A percentile compares a stretch with the other conserved stretches of the same genome.
These are phyloP conservation scores for Zosterops pallidus DNA, from an alignment of 2,113 vertebrate species.

Conservation along the genomic window DNA sequence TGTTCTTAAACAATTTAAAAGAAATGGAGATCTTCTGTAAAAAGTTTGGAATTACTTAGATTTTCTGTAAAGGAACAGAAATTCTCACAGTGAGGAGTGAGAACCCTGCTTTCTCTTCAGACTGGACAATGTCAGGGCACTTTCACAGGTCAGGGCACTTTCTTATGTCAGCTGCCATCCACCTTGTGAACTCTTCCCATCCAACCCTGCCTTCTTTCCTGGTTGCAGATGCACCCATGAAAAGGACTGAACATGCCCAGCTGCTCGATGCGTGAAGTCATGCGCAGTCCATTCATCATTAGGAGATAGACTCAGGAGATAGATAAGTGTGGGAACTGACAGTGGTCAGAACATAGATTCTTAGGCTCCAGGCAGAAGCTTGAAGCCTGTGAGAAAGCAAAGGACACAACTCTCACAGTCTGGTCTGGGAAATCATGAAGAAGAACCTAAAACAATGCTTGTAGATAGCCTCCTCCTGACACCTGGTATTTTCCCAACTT, in stretches of 20 bases:
- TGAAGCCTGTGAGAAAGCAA: no score
- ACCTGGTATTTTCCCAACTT: no score
- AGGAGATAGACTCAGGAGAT: background rate
- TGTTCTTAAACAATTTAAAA: background rate
- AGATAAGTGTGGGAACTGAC: background rate
- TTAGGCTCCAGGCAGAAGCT: no score
- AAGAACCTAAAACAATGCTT: no score
- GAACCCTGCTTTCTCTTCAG: background rate
- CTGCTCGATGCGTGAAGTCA: fast-evolving
- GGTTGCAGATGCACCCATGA: background rate
- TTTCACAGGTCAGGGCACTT: background rate
- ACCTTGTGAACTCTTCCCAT: background rate
- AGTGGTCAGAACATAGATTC: no score
- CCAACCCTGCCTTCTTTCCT: background rate
- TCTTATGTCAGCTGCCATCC: background rate
- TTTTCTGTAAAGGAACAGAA: background rate
- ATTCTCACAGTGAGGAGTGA: background rate
- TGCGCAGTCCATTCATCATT: background rate
- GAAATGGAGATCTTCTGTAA: background rate
- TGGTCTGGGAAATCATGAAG: no score
- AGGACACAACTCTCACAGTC: no score
- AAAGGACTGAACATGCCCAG: background rate
- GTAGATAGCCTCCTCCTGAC: no score
- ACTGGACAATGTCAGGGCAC: background rate
- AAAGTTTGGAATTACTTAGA: background rate